Evolutionary conservation across 2,888 invertebrate genomes (phyloP), one percentile per base, ranked within the genome.

Genomic region (Ecliptopera silaceata): DNA sequence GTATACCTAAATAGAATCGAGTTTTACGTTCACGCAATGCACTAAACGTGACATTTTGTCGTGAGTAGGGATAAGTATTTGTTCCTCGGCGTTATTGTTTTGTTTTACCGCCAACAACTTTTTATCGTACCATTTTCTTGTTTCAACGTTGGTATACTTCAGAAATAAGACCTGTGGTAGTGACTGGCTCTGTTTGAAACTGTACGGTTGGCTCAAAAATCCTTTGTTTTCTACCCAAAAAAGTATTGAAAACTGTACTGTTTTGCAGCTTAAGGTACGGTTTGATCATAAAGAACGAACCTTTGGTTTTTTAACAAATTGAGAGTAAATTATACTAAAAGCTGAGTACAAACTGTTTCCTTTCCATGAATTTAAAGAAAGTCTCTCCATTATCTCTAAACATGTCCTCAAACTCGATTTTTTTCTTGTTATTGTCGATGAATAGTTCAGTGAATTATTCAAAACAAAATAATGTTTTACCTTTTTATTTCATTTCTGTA

Each of bases 141-240:
- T 42, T 44, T 44, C 8, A 51, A 36, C 15, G 36, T 8, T 29
- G 20, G 44, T 18, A 43, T 56, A 45, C 52, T 42, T 54, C 54
- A 6, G 38, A 34, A 53, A 51, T 48, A n/a, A n/a, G n/a, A 22
- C 39, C 46, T 49, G 15, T 62, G 38, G 67, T 66, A 65, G 59
- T 48, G 57, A 59, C 15, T 42, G 29, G 29, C 50, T 53, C 59
- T 59, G 46, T 56, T 63, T 65, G 61, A 46, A 68, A 68, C 65
- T 65, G 64, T 64, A 55, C 46, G 58, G 59, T 66, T 67, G 51
- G 59, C 56, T 61, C 68, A 63, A 66, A 71, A 72, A 75, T 61
- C 70, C 66, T 70, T 72, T 76, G 71, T 77, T 79, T 76, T 74
- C 61, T 50, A 18, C 58, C 50, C 54, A 70, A 75, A 76, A 74